These are phyloP conservation scores for Cryptotermes secundus DNA, from an alignment of 1,140 invertebrate genomes.

Conservation along the genomic window DNA sequence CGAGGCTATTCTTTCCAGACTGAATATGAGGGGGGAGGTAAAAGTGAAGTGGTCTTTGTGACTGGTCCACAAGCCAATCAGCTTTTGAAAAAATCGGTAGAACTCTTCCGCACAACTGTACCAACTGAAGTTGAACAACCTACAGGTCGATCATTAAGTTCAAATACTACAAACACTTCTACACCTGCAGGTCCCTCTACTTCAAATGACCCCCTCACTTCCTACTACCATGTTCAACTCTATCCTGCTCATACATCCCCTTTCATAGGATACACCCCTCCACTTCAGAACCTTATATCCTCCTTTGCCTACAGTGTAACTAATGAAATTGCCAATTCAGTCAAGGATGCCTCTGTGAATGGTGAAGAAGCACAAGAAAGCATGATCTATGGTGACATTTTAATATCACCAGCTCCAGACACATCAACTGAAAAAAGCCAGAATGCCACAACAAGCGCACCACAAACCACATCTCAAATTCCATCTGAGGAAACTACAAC, in stretches of 20 bases:
- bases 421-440: background rate
- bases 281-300: background rate
- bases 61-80: slow-evolving; percentile 33
- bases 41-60: slow-evolving; percentile 37
- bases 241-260: background rate
- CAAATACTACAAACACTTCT: background rate
- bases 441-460: background rate
- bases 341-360: background rate
- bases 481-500: background rate
- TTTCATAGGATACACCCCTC: background rate
- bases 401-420: background rate
- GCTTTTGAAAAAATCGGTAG: background rate
- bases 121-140: background rate
- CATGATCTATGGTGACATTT: background rate
- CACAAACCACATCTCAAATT: background rate
- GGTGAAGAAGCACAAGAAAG: background rate
- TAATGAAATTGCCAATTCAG: background rate
- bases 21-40: slow-evolving; percentile 36
- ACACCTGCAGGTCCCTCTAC: background rate
- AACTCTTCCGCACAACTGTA: background rate
- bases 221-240: background rate
- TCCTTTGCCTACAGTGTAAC: background rate
- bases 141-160: background rate
- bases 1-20: slow-evolving; percentile 40
- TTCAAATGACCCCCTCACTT: background rate